Conservation (phyloP, 1,140 invertebrate species). For the Pseudomyrmex dendroicus region DNA sequence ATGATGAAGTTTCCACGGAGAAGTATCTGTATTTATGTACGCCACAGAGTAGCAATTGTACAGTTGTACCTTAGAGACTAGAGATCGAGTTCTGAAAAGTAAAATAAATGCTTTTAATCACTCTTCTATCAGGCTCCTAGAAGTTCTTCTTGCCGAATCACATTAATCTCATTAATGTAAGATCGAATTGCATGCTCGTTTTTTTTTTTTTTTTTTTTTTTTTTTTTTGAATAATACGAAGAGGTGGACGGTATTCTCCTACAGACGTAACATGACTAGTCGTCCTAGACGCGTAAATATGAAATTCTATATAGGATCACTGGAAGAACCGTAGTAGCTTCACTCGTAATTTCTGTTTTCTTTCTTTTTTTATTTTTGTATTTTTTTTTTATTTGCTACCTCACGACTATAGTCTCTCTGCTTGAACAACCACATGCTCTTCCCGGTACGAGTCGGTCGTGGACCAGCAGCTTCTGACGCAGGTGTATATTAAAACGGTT, state of each 20-base stretch:
- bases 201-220: neutral
- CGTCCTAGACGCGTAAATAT: constrained; percentile 58
- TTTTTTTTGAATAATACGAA: constrained; percentile 68
- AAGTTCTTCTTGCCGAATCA: constrained; percentile 4
- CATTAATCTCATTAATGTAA: constrained; percentile 16
- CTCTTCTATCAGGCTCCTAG: constrained; percentile 27
- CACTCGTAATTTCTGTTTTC: constrained; percentile 38
- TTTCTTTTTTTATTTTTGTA: constrained; percentile 31
- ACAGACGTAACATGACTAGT: constrained; percentile 67
- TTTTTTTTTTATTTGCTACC: constrained; percentile 24
- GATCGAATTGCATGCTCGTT: no score
- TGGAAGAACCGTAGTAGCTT: constrained; percentile 53
- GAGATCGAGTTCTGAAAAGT: constrained; percentile 45
- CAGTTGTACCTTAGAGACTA: constrained; percentile 64
- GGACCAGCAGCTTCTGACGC: constrained; percentile 93
- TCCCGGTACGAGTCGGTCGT: constrained; percentile 88
- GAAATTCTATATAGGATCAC: constrained; percentile 64
- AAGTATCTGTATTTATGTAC: constrained; percentile 65
- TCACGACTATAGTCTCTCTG: constrained; percentile 86
- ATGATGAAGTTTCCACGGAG: constrained; percentile 20
- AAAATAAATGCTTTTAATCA: constrained; percentile 61
- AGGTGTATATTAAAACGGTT: constrained; percentile 92
- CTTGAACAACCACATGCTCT: constrained; percentile 91
- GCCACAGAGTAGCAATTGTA: constrained; percentile 56
- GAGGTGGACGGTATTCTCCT: constrained; percentile 80